phyloP scores from a whole-genome alignment of 2,888 invertebrate genomes.

The Cabera pusaria region DNA sequence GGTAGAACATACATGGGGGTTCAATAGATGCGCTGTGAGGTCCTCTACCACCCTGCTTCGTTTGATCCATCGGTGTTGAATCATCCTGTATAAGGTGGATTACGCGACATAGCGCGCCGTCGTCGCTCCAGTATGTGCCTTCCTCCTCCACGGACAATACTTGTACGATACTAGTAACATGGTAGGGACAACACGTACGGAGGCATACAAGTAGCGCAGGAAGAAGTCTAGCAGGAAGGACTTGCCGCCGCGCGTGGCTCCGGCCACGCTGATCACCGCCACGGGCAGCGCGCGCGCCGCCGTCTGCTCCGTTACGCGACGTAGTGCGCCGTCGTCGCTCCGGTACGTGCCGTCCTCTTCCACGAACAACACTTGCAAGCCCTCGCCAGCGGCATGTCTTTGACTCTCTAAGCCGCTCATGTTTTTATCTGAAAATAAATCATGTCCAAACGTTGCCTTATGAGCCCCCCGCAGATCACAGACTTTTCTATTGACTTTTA shows the following conservation, averaged over 20 bases:
- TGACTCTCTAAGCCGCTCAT: conserved; percentile 3
- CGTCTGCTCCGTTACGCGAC: conserved; percentile 11
- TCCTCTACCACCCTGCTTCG: no score
- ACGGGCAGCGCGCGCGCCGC: conserved; percentile 36
- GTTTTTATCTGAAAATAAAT: not conserved
- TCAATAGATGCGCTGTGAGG: no score
- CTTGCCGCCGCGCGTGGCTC: conserved; percentile 50
- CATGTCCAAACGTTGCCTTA: no score
- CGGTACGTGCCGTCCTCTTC: conserved; percentile 30
- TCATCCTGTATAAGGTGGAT: no score
- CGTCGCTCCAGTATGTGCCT: conserved; percentile 34
- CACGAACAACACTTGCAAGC: conserved; percentile 38
- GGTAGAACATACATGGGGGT: no score
- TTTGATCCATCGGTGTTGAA: no score
- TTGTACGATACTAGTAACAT: conserved; percentile 36
- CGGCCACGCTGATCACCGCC: conserved; percentile 48
- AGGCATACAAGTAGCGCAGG: conserved; percentile 44
- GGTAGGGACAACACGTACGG: conserved; percentile 36
- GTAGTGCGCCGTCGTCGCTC: conserved; percentile 34
- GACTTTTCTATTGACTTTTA: no score
- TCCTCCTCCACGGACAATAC: conserved; percentile 34
- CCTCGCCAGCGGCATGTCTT: conserved; percentile 12
- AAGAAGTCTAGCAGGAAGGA: conserved; percentile 53
- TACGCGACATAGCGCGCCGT: conserved; percentile 31
- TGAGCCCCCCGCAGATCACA: no score